These are phyloP conservation scores for Chrysolophus pictus DNA, from an alignment of 2,797 vertebrate species.

Conservation along the genomic window DNA sequence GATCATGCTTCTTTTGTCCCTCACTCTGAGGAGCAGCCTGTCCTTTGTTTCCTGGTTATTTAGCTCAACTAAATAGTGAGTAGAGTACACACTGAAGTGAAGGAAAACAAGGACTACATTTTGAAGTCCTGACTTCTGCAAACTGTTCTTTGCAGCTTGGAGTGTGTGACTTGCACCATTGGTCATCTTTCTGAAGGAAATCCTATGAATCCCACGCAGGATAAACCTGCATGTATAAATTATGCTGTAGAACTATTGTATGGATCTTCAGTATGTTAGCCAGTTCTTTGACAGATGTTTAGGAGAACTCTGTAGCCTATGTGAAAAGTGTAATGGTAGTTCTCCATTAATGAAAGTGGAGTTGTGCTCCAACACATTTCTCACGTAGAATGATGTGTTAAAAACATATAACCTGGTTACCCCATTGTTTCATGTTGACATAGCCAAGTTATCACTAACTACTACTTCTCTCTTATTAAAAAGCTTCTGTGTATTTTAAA, in stretches of 20 bases:
- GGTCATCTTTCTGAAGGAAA: slow-evolving; percentile 40
- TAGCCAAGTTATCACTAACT: not conserved
- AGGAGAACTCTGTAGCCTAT: not conserved
- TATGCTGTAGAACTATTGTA: slow-evolving; percentile 21
- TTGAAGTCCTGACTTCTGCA: slow-evolving; percentile 16
- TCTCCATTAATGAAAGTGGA: not conserved
- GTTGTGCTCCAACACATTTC: not conserved
- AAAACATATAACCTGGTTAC: not conserved
- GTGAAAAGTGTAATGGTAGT: not conserved
- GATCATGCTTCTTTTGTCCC: not conserved
- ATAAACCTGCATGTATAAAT: slow-evolving; percentile 36
- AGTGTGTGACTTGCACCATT: not conserved
- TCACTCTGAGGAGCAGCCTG: not conserved
- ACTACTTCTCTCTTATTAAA: not conserved
- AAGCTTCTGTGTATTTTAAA: not conserved
- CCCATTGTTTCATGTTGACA: not conserved
- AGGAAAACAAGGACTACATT: not conserved
- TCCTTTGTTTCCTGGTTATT: not conserved
- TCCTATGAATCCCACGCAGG: not conserved
- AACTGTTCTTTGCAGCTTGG: not conserved
- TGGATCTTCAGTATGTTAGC: slow-evolving; percentile 28
- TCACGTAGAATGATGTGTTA: not conserved
- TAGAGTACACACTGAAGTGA: not conserved
- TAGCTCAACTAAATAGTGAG: not conserved
- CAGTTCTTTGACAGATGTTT: slow-evolving; percentile 4